phyloP scores from a whole-genome alignment of 2,113 vertebrate species.

The Typhlomys cinereus region DNA sequence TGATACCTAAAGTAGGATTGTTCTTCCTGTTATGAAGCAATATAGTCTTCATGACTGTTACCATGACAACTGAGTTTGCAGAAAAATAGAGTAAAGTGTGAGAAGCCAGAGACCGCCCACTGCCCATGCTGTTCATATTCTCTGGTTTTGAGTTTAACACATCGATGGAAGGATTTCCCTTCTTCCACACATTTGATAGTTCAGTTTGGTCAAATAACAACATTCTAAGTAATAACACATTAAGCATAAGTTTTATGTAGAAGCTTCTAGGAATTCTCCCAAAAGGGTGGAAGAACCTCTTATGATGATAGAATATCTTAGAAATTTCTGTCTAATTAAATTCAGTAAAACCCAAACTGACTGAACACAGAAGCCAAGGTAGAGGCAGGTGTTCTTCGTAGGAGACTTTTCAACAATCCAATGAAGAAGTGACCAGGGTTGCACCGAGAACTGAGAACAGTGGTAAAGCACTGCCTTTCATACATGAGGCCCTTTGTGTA shows the following conservation, averaged over 20 bases:
- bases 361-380: not conserved
- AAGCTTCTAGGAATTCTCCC: not conserved
- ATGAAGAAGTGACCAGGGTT: not conserved
- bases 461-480: no score
- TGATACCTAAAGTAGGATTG: no score
- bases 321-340: not conserved
- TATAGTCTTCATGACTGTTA: no score
- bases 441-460: no score
- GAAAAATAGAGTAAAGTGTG: no score
- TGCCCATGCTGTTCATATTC: not conserved
- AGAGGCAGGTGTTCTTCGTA: not conserved
- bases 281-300: not conserved
- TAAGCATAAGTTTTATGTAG: no score
- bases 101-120: not conserved
- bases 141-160: not conserved
- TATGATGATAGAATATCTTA: not conserved
- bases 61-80: no score
- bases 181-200: not conserved
- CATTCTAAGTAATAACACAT: no score
- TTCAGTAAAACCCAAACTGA: not conserved
- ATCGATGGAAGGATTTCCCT: not conserved
- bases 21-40: no score
- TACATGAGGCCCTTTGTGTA: no score
- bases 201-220: not conserved
- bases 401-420: not conserved